These are phyloP conservation scores for Fragum sueziense DNA, from an alignment of 2,888 invertebrate species.

Conservation along the genomic window DNA sequence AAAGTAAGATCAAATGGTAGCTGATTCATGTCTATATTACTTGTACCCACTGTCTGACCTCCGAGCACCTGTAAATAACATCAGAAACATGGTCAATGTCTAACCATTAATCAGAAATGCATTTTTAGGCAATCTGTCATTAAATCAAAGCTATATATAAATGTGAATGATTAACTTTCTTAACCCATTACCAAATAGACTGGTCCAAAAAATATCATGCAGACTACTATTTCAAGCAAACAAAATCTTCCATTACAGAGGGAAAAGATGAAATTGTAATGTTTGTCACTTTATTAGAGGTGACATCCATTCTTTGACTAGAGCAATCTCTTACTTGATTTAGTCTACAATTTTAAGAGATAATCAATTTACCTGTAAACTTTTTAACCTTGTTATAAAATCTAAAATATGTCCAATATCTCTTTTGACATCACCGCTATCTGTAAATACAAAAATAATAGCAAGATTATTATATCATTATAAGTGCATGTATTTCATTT, in stretches of 20 bases:
- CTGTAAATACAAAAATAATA: no score
- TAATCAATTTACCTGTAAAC: slow-evolving; percentile 85
- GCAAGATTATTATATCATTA: no score
- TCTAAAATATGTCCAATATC: slow-evolving; percentile 96
- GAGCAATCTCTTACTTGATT: no score
- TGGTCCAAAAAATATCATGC: not conserved
- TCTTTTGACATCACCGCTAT: slow-evolving; percentile 90
- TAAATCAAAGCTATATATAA: no score
- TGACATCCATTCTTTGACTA: no score
- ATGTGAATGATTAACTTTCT: not conserved
- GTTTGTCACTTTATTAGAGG: no score
- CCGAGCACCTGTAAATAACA: slow-evolving; percentile 83
- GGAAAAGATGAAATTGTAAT: no score
- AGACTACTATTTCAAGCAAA: not conserved
- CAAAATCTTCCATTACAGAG: not conserved
- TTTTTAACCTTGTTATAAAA: slow-evolving; percentile 87
- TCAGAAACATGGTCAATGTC: no score
- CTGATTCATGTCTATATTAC: slow-evolving; percentile 92
- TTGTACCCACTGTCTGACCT: slow-evolving; percentile 88
- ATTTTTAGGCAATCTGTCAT: no score
- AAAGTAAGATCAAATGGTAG: slow-evolving; percentile 91
- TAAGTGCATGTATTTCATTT: no score
- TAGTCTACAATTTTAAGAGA: no score
- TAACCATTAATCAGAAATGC: no score
- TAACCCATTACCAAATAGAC: not conserved